Base-by-base conservation (phyloP, 2,797 vertebrate genomes). In the Helarctos malayanus region DNA sequence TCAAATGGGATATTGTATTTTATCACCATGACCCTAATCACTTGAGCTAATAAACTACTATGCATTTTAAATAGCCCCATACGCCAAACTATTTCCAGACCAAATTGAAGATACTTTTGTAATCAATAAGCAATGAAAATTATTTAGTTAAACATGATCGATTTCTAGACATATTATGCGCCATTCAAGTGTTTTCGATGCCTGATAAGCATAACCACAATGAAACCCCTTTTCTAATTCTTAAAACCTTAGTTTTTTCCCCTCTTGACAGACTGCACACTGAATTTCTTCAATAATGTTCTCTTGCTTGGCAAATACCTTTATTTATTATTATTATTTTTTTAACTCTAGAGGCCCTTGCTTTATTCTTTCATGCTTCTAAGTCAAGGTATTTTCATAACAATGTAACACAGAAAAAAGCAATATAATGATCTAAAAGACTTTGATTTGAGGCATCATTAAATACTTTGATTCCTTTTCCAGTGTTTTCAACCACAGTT, bases 1-100 rank as follows among this genome's bases (percentile, higher is more conserved):
- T 38, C 25, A 76, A 93, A 71, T 89, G 5, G 2, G 59, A 92
- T 89, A 12, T 18, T 93, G 5, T 71, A 47, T 90, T 95, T 96
- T 91, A 47, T 89, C 25, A 87, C 5, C 78, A 54, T 41, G 32
- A 91, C 11, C 4, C 16, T 94, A 38, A 47, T 5, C 27, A 84
- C 3, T 6, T 71, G 6, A 93, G 73, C 32, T 81, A 86, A 83
- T 61, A 87, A 89, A 73, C 41, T 80, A 47, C 35, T 5, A 93
- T 75, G 25, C 82, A 83, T 68, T 93, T 95, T 65, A 68, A 96
- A 63, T 88, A 7, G 4, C 23, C 7, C 38, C 45, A 4, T 69
- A 35, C 49, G 35, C 14, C 14, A 89, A 27, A 41, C 2, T 76
- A 3, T 49, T 91, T 56, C 14, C n/a, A 68, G 9, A 89, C 7